Evolutionary conservation across 2,888 invertebrate species (phyloP).

Genomic region (Ophioninae sp.): DNA sequence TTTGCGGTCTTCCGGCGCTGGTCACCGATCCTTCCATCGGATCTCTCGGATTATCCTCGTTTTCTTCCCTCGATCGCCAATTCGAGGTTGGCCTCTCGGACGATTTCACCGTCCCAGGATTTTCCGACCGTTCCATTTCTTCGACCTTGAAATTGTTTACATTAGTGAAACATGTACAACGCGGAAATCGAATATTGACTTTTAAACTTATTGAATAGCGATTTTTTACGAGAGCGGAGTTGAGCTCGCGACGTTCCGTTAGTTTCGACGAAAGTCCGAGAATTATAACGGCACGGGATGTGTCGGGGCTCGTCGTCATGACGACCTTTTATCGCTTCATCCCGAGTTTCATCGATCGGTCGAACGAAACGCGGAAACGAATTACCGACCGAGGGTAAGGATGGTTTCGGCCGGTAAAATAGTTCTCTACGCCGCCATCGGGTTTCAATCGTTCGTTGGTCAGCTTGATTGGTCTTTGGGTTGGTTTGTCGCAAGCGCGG

Average conservation of each 20-base stretch:
- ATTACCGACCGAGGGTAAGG: background rate
- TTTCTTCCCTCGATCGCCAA: slow-evolving; percentile 67
- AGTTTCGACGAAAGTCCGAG: background rate
- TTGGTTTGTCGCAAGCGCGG: background rate
- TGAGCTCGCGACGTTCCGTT: background rate
- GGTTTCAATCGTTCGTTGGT: background rate
- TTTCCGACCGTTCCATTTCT: slow-evolving; percentile 64
- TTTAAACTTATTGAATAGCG: too few relatives aligned
- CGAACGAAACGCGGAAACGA: background rate
- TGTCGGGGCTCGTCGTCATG: background rate
- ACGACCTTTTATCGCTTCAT: background rate
- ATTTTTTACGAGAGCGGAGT: background rate
- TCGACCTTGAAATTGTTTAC: background rate
- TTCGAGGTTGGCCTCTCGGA: slow-evolving; percentile 71
- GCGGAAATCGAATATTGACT: too few relatives aligned
- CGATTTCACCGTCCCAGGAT: slow-evolving; percentile 62
- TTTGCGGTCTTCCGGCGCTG: slow-evolving; percentile 68
- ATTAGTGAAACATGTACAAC: background rate
- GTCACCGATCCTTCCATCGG: slow-evolving; percentile 47
- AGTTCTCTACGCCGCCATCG: slow-evolving; percentile 1
- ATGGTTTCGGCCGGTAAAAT: background rate
- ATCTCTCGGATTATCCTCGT: slow-evolving; percentile 15
- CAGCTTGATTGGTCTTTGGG: background rate
- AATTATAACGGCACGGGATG: background rate
- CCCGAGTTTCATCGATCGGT: background rate